These are phyloP conservation scores for Cyclophora punctaria DNA, from an alignment of 2,888 invertebrate genomes.

Conservation along the genomic window DNA sequence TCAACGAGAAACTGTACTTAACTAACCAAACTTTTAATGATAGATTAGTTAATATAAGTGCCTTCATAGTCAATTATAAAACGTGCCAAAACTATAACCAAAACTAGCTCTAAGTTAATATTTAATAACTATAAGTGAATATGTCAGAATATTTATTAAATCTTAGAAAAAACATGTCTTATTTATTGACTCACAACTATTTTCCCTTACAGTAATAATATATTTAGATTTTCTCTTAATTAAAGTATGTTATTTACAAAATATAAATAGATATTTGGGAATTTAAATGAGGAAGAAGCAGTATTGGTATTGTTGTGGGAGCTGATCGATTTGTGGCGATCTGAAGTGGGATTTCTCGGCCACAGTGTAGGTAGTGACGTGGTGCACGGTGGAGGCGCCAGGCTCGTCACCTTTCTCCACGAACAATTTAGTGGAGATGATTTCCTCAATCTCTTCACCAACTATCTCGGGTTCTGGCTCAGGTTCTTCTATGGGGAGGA, in stretches of 20 bases:
- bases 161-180: conserved; percentile 24
- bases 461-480: conserved; percentile 52
- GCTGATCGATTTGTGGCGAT: conserved; percentile 48
- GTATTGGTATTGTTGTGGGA: conserved; percentile 65
- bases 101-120: conserved; percentile 4
- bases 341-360: conserved; percentile 59
- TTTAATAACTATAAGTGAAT: conserved; percentile 26
- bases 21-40: no score
- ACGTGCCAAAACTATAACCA: conserved; percentile 17
- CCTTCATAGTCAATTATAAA: neutral
- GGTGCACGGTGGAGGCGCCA: conserved; percentile 55
- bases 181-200: no score
- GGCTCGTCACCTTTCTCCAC: conserved; percentile 54
- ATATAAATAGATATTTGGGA: neutral
- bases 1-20: no score
- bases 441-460: conserved; percentile 61
- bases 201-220: conserved; percentile 1
- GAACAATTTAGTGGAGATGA: conserved; percentile 50
- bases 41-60: neutral
- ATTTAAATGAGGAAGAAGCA: conserved; percentile 51
- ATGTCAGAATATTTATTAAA: conserved; percentile 47
- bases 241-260: conserved; percentile 12
- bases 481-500: conserved; percentile 34
- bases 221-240: conserved; percentile 6
- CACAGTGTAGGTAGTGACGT: conserved; percentile 58